Conservation (phyloP, 2,888 invertebrate species). For the Cremastinae sp. region DNA sequence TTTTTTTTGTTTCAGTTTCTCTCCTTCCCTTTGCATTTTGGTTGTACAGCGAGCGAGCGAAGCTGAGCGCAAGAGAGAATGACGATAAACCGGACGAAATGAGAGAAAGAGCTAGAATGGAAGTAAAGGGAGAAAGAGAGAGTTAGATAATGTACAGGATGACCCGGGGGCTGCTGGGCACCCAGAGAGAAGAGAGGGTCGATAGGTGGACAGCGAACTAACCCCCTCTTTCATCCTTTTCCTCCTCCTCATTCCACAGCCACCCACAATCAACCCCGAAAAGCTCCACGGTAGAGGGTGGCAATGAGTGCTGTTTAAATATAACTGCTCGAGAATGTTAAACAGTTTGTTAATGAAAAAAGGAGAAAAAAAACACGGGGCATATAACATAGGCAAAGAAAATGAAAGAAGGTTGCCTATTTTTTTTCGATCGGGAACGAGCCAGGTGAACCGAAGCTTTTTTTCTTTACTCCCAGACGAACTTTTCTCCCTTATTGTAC, state of each 20-base stretch:
- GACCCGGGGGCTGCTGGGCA: slow-evolving; percentile 50
- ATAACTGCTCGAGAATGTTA: slow-evolving; percentile 73
- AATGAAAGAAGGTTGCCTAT: slow-evolving; percentile 21
- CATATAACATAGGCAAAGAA: slow-evolving; percentile 9
- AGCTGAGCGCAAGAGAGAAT: slow-evolving; percentile 60
- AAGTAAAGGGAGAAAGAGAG: slow-evolving; percentile 55
- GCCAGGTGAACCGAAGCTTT: slow-evolving; percentile 2
- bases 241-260: slow-evolving; percentile 24
- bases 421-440: slow-evolving; percentile 5
- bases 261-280: slow-evolving; percentile 37
- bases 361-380: slow-evolving; percentile 8
- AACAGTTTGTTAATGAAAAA: slow-evolving; percentile 66
- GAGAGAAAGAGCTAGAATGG: slow-evolving; percentile 56
- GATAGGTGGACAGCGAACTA: slow-evolving; percentile 74
- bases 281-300: slow-evolving; percentile 56
- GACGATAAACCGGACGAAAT: slow-evolving; percentile 42
- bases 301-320: slow-evolving; percentile 74
- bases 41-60: slow-evolving; percentile 61
- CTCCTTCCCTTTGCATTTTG: slow-evolving; percentile 49
- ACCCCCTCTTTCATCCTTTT: slow-evolving; percentile 63
- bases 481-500: slow-evolving; percentile 6
- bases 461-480: background rate
- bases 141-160: slow-evolving; percentile 50
- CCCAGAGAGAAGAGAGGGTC: slow-evolving; percentile 72
- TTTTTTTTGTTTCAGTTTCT: slow-evolving; percentile 31